Evolutionary conservation across 2,797 vertebrate species (phyloP).

Genomic region (Lithobates pipiens): DNA sequence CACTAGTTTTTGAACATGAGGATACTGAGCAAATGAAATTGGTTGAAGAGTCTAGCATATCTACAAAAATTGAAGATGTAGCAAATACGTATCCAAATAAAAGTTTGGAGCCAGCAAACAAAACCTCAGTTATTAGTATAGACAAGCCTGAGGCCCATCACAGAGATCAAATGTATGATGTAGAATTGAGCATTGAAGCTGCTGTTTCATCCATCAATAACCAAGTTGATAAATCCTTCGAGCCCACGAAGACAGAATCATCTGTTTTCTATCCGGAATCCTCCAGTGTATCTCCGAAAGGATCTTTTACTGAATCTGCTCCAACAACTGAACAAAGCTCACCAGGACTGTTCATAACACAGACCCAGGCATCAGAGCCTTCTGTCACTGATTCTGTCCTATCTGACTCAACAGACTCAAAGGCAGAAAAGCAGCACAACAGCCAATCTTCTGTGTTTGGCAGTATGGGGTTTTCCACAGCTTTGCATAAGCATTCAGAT

Average conservation of each 20-base stretch:
- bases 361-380: not conserved
- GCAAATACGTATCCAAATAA: not conserved
- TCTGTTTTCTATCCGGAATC: not conserved
- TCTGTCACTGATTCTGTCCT: constrained; percentile 75
- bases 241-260: not conserved
- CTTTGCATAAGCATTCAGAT: constrained; percentile 81
- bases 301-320: not conserved
- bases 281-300: not conserved
- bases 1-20: not conserved
- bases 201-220: not conserved
- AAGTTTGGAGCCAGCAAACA: not conserved
- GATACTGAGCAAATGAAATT: not conserved
- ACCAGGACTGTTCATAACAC: not conserved
- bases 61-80: not conserved
- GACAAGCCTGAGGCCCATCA: not conserved
- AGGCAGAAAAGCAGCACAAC: constrained; percentile 69
- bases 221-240: not conserved
- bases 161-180: not conserved
- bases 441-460: constrained; percentile 81
- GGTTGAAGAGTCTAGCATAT: not conserved
- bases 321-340: not conserved
- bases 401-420: constrained; percentile 83
- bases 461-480: constrained; percentile 79
- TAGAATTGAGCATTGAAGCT: not conserved
- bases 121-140: not conserved